phyloP scores from a whole-genome alignment of 2,113 vertebrate genomes.

The Nothoprocta pentlandii region DNA sequence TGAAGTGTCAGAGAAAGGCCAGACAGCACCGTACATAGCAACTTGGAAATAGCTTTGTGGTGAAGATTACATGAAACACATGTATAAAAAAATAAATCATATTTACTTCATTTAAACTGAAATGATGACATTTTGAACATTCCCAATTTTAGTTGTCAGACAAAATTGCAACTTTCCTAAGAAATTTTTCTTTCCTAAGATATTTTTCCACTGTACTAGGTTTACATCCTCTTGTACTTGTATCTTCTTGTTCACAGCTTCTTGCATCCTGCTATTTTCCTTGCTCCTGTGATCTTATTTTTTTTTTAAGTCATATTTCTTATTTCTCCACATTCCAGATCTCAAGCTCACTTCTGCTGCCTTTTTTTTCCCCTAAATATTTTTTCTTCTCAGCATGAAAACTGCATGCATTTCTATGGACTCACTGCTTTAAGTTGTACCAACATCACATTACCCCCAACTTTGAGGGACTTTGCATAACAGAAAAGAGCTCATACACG shows the following conservation, averaged over 20 bases:
- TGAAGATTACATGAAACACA: neutral
- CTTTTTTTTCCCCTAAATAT: neutral
- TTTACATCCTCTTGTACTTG: neutral
- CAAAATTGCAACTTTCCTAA: neutral
- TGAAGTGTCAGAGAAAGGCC: neutral
- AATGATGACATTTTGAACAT: neutral
- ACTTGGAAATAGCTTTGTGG: neutral
- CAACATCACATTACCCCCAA: neutral
- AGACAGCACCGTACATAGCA: neutral
- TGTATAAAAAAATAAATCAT: neutral
- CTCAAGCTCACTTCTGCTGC: neutral
- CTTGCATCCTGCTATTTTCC: neutral
- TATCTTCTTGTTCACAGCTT: too few species aligned
- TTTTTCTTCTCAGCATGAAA: neutral
- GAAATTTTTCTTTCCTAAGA: neutral
- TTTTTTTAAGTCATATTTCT: neutral
- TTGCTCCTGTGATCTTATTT: neutral
- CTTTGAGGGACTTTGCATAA: accelerated
- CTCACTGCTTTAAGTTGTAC: neutral
- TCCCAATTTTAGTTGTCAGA: neutral
- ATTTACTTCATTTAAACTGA: neutral
- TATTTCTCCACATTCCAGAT: neutral
- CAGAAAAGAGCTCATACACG: neutral
- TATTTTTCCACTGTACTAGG: neutral
- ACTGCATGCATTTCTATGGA: neutral